Evolutionary conservation across 92 coral and sea anemone genomes (phyloP), one percentile per base, ranked within the genome.

Genomic region (Actinostola sp.): DNA sequence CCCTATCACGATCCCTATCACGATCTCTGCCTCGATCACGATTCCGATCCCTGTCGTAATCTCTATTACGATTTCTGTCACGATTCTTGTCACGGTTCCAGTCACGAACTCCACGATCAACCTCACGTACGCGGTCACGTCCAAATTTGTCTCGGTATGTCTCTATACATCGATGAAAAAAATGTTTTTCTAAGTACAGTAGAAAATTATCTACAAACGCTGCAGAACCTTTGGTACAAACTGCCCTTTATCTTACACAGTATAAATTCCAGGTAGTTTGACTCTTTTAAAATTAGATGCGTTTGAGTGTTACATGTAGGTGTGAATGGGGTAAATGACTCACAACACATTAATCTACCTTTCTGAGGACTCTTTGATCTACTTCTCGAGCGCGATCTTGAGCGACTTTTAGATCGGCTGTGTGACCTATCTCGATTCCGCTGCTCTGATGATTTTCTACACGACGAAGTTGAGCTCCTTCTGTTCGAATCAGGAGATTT

Each of bases 1-100:
- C 74, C 1, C 86, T 64, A 21, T 86, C 86, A 12, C 89, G 50
- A 14, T 85, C 70, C 39, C 86, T 64, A 35, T 66, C 86, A n/a
- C 75, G 67, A 17, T 84, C 75, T 27, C 92, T 50, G 2, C 57
- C 73, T 15, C 90, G 63, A 23, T 75, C 82, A 24, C 85, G 80
- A 13, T 81, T 80, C 8, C 89, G 63, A 8, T 61, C 84, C 1
- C 86, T 21, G 70, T 81, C 87, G 16, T 82, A 54, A 60, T 81
- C 82, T 26, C 85, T 65, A n/a, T 82, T 89, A 11, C 85, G 78
- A 15, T 65, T 53, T 25, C 56, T 15, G 53, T 71, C 76, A n/a
- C 76, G 52, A 24, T 55, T 32, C 15, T 71, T 12, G 13, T 44
- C 61, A 14, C 80, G 61, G n/a, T 52, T 48, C 6, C 75, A 10